Conservation (phyloP, 92 coral and sea anemone species). For the Porites cylindrica region DNA sequence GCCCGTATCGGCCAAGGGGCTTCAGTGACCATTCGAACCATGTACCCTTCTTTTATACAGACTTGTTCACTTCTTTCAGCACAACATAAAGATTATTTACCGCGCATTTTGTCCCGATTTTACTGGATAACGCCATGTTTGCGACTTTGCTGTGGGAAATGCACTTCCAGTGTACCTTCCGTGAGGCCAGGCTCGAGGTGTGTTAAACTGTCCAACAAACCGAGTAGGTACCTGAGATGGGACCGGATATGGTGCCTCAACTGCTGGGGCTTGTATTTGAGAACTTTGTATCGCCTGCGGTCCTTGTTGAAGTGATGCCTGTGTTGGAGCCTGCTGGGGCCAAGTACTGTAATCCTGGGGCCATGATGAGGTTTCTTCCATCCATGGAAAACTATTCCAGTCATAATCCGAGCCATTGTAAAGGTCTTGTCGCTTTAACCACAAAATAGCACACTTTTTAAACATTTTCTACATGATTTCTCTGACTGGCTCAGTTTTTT, state of each 20-base stretch:
- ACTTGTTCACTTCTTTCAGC: background rate
- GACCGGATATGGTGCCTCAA: constrained; percentile 34
- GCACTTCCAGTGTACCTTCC: background rate
- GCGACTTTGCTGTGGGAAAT: background rate
- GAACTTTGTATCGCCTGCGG: constrained; percentile 12
- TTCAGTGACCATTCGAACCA: background rate
- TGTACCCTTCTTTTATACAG: background rate
- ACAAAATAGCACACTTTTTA: background rate
- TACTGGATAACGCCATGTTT: background rate
- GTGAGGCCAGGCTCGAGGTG: background rate
- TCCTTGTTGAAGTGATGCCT: constrained; percentile 1
- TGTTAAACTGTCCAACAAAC: background rate
- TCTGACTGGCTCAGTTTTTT: background rate
- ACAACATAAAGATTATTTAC: background rate
- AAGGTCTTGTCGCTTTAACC: constrained; percentile 36
- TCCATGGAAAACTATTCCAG: constrained; percentile 37
- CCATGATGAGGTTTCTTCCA: constrained; percentile 37
- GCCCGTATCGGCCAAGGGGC: no score
- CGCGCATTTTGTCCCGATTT: background rate
- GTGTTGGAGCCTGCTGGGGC: constrained; percentile 40
- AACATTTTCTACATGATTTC: background rate
- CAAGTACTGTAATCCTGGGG: constrained; percentile 42
- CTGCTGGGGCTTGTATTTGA: background rate
- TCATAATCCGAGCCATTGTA: constrained; percentile 32
- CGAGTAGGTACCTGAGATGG: constrained; percentile 8